Conservation (phyloP, 2,797 vertebrate genomes). For the Pangasius larnaudii region DNA sequence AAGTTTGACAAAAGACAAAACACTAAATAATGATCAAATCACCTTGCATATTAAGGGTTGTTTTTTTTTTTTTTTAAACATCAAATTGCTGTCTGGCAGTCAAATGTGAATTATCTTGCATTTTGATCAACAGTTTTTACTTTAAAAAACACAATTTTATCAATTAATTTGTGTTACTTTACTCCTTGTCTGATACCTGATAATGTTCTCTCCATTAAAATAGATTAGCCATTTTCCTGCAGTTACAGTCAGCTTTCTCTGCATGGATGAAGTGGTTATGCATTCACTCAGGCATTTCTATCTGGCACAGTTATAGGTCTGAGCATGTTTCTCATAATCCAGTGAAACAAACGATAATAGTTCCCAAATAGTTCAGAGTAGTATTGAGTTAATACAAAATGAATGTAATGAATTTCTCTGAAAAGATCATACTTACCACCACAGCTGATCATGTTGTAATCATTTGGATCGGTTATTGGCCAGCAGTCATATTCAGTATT, state of each 20-base stretch:
- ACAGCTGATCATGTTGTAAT: slow-evolving; percentile 79
- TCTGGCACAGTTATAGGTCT: background rate
- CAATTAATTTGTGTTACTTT: background rate
- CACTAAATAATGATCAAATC: background rate
- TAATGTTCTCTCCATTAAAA: background rate
- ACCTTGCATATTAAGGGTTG: background rate
- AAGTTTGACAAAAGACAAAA: background rate
- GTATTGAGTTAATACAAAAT: background rate
- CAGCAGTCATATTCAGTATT: slow-evolving; percentile 79
- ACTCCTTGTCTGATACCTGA: background rate
- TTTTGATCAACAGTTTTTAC: background rate
- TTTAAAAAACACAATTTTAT: background rate
- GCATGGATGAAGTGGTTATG: background rate
- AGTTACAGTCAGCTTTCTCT: background rate
- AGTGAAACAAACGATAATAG: background rate
- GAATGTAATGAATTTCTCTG: background rate
- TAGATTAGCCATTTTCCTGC: background rate
- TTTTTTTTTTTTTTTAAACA: background rate
- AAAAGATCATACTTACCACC: slow-evolving; percentile 62
- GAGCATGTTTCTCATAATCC: background rate
- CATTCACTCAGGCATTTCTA: background rate
- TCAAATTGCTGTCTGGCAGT: background rate
- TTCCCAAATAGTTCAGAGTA: background rate
- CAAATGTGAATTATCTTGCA: background rate
- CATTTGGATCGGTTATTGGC: slow-evolving; percentile 74